Percentiles rank a stretch among this genome's conserved stretches.
Evolutionary conservation across 2,113 vertebrate species (phyloP).

Genomic region (Anolis carolinensis): DNA sequence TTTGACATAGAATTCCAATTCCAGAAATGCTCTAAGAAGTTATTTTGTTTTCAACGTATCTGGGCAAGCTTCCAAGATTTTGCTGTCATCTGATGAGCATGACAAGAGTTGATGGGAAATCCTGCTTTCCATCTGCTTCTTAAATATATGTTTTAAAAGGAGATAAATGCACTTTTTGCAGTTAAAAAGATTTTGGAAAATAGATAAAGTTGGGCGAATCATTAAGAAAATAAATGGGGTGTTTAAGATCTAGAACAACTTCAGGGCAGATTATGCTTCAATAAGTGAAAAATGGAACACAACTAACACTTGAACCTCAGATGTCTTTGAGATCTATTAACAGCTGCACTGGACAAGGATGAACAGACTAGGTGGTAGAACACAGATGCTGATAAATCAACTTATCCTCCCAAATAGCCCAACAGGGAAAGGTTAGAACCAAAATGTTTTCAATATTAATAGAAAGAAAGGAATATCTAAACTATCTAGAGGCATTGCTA

Average conservation of each 20-base stretch:
- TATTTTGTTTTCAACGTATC: neutral
- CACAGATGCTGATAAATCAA: conserved; percentile 21
- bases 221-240: conserved; percentile 33
- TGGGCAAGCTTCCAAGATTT: neutral
- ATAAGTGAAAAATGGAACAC: neutral
- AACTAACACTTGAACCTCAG: neutral
- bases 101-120: accelerated
- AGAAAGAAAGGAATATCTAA: conserved; percentile 27
- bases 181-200: neutral
- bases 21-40: neutral
- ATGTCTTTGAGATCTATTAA: neutral
- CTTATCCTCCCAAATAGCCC: neutral
- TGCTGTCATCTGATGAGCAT: neutral
- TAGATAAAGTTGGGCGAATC: conserved; percentile 24
- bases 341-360: conserved; percentile 26
- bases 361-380: neutral
- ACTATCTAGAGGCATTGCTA: neutral
- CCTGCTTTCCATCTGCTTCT: accelerated
- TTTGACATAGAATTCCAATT: neutral
- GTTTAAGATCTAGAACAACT: conserved; percentile 9
- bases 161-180: neutral
- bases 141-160: neutral
- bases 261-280: neutral
- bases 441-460: conserved; percentile 12
- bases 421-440: neutral